phyloP scores from a whole-genome alignment of 2,797 vertebrate genomes.

The Chromobotia macracanthus region DNA sequence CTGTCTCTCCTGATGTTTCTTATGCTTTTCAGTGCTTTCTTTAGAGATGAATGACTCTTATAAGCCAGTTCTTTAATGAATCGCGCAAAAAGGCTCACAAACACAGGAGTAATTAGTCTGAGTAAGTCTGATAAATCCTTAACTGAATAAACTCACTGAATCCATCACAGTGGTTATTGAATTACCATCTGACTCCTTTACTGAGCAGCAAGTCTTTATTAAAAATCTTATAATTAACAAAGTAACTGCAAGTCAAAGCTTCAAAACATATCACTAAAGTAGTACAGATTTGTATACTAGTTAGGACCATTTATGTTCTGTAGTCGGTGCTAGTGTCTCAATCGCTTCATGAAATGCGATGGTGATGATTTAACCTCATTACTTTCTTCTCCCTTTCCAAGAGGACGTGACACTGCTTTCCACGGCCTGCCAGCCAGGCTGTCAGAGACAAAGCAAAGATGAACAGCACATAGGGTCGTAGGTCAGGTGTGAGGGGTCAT shows the following conservation, averaged over 20 bases:
- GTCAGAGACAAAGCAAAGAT: constrained; percentile 43
- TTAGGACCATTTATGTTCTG: too few species aligned
- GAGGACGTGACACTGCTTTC: constrained; percentile 1
- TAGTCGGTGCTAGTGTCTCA: neutral
- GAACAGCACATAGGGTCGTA: constrained; percentile 54
- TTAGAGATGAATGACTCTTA: neutral
- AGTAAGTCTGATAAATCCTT: neutral
- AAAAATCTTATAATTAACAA: too few species aligned
- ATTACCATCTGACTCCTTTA: neutral
- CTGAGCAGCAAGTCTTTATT: neutral
- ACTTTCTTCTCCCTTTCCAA: constrained; percentile 29
- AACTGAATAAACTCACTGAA: neutral
- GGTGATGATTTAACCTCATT: constrained; percentile 40
- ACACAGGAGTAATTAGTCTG: neutral
- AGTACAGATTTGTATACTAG: neutral
- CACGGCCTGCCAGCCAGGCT: constrained; percentile 22
- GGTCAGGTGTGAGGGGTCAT: constrained; percentile 64
- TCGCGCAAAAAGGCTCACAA: neutral
- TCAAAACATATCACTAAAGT: neutral
- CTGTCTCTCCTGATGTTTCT: neutral
- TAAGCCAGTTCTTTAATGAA: neutral
- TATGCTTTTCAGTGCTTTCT: neutral
- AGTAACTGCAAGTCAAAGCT: too few species aligned
- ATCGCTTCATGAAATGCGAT: neutral
- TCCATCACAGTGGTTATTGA: neutral